These are phyloP conservation scores for Drosophila paramelanica DNA, from an alignment of 2,888 invertebrate species.

Conservation along the genomic window DNA sequence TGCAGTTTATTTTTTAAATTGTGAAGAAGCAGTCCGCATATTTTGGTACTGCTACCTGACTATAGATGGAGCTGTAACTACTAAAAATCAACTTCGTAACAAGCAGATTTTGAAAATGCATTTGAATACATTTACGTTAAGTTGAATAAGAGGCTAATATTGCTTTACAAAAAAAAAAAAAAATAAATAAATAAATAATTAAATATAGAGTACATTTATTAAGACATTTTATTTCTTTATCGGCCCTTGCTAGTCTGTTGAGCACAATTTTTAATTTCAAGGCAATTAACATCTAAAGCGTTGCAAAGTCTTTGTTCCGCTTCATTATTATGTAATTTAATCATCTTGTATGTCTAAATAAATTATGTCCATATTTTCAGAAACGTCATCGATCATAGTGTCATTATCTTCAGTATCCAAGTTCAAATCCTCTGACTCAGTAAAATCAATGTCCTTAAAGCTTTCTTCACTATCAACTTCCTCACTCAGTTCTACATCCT, in stretches of 20 bases:
- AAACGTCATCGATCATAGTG: background rate
- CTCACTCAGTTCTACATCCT: background rate
- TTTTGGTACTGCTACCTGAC: background rate
- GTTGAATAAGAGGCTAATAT: background rate
- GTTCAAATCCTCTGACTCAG: background rate
- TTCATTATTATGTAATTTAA: constrained; percentile 1
- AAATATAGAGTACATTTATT: background rate
- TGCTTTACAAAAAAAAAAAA: too few relatives aligned
- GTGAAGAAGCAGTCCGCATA: background rate
- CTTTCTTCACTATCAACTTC: background rate
- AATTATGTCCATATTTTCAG: background rate
- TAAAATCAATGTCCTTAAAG: constrained; percentile 1
- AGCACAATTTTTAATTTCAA: constrained; percentile 7
- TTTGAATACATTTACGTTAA: background rate
- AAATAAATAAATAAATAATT: too few relatives aligned
- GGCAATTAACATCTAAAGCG: constrained; percentile 4
- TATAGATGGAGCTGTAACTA: constrained; percentile 5
- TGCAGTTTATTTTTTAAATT: too few relatives aligned
- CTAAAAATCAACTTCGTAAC: background rate
- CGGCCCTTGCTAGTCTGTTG: background rate
- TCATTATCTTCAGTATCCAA: background rate
- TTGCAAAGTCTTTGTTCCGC: background rate
- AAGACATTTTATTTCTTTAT: background rate
- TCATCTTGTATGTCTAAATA: constrained; percentile 29
- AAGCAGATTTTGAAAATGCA: background rate